Base-by-base conservation (phyloP, 2,888 invertebrate species). In the Plusia festucae region DNA sequence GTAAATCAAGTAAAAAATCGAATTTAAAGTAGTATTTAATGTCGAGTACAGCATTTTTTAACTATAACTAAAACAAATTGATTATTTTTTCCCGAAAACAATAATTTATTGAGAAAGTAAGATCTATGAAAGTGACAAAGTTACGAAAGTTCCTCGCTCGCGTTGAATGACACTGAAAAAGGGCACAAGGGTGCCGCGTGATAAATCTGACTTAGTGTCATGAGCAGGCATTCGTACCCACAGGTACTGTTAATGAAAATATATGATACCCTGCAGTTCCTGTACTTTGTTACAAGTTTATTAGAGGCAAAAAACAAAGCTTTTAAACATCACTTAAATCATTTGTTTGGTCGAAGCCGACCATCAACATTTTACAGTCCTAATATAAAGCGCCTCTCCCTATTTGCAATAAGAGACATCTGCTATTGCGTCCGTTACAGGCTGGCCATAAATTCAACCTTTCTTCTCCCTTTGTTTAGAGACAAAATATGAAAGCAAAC, bases 161-260 rank as follows among this genome's bases (percentile, higher is more conserved):
- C 76, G 76, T 83, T 83, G 83, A 85, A 84, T 87, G 87, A 88
- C 85, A 85, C 73, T 84, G 84, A 85, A 87, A 88, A 88, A 87
- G 82, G 81, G 82, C 73, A 78, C 72, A 82, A 85, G 88, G 88
- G 84, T 80, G 84, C 73, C 65, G 70, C 51, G 85, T 87, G 87
- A 93, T 93, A 92, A 94, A 93, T 93, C 91, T 90, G 90, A 89
- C 87, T 93, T 91, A 93, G 80, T 82, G 91, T 91, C 90, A 83
- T 83, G 87, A 82, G 79, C 83, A 76, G 78, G 83, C 85, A 83
- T 81, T 83, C 78, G 76, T 80, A 83, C 88, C 87, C 86, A 77
- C 88, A 91, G 88, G 90, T 90, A 86, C 82, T 54, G 60, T 78
- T 90, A 93, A 94, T 93, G 90, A 91, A 92, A 88, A 93, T 91